Evolutionary conservation across 2,888 invertebrate species (phyloP), one percentile per base, ranked within the genome.

Genomic region (Drymonia ruficornis): DNA sequence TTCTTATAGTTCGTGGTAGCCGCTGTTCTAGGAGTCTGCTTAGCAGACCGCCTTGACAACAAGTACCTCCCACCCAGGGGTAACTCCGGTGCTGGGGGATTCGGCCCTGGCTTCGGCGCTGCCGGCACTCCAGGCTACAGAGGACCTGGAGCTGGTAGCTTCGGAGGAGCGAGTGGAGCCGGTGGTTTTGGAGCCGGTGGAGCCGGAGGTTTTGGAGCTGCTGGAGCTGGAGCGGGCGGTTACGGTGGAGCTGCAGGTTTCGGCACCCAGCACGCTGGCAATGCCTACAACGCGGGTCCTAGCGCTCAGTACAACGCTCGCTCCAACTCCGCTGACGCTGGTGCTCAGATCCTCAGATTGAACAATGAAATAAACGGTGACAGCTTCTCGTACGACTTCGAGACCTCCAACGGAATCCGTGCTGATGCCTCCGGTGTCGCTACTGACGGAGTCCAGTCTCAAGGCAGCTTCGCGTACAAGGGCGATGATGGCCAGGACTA

Each of bases 401-500:
- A 92, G 60, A 92, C 92, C 1, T 91, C 91, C 4, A 92, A 92
- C 67, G 92, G 92, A 0, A 92, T 92, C 75, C 85, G 87, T 23
- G 92, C 92, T 78, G 91, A 92, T 31, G 92, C 92, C 0, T 77
- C 81, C 7, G 92, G 92, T 8, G 87, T 89, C 0, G 92, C 91
- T 43, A 88, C 91, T 16, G 91, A 91, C 23, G 92, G 92, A 1
- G 91, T 92, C 0, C 91, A 91, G 67, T 89, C 89, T n/a, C 89
- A 91, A 29, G 92, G 92, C 7, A 89, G 88, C 80, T 92, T 91
- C 67, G 82, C 81, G 0, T 92, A 91, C 85, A 91, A 91, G 80
- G 92, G 92, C 29, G 91, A 91, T 51, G 92, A 92, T 75, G 92
- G 92, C 45, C 91, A 91, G 63, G 91, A 91, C 73, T 92, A 92